Evolutionary conservation across 2,888 invertebrate species (phyloP).

Genomic region (Tolmerus cingulatus): DNA sequence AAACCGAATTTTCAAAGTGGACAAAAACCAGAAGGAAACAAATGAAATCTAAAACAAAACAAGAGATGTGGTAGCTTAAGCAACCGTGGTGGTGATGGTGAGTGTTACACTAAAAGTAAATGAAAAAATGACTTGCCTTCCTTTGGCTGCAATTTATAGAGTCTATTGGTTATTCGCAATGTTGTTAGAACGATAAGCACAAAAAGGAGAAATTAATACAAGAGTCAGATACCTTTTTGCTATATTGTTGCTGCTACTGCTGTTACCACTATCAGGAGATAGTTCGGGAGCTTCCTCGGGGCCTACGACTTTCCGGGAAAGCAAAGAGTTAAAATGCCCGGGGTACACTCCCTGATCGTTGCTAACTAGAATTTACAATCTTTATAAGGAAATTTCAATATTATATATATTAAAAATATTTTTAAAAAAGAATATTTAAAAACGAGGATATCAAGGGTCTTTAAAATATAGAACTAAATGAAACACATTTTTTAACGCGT

Average conservation of each 20-base stretch:
- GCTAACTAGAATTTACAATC: constrained; percentile 27
- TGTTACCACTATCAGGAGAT: constrained; percentile 36
- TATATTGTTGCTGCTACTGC: constrained; percentile 42
- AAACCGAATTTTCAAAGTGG: constrained; percentile 40
- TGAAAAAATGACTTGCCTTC: constrained; percentile 3
- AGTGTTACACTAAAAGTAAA: neutral
- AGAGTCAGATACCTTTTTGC: constrained; percentile 62
- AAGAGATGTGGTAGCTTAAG: constrained; percentile 1
- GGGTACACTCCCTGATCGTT: neutral
- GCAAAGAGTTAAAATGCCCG: neutral
- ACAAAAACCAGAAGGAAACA: constrained; percentile 16
- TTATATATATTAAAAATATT: constrained; percentile 29
- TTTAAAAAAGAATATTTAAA: constrained; percentile 39
- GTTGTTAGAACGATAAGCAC: neutral
- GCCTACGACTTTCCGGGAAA: neutral
- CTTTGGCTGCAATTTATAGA: constrained; percentile 30
- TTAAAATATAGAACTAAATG: constrained; percentile 37
- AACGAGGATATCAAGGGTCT: constrained; percentile 44
- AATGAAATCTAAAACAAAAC: neutral
- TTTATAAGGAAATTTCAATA: constrained; percentile 33
- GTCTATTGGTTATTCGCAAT: constrained; percentile 21
- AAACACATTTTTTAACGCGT: constrained; percentile 13
- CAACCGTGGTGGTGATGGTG: constrained; percentile 8
- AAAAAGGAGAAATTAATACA: constrained; percentile 56
- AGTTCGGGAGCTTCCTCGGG: neutral